A percentile compares a stretch with the other conserved stretches of the same genome.
Evolutionary conservation across 2,797 vertebrate species (phyloP).

Genomic region (Protosalanx chinensis): DNA sequence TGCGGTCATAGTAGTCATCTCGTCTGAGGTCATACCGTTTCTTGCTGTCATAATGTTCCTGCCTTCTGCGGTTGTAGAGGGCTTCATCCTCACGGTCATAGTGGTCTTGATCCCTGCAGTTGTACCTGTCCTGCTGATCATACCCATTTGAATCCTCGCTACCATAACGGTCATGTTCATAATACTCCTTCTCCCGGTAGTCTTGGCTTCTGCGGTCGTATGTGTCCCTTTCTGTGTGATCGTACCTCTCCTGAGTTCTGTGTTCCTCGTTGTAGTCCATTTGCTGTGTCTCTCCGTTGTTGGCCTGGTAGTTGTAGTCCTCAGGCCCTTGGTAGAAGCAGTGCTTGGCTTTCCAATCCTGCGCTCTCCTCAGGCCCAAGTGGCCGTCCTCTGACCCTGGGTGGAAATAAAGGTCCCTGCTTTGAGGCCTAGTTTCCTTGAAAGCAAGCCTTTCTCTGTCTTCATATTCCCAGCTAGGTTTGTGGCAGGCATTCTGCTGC

Average conservation of each 20-base stretch:
- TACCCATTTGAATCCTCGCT: neutral
- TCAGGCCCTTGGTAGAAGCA: constrained; percentile 75
- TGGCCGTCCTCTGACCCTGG: constrained; percentile 71
- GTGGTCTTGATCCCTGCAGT: neutral
- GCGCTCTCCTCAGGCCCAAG: constrained; percentile 65
- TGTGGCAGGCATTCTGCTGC: constrained; percentile 43
- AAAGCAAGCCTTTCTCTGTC: constrained; percentile 51
- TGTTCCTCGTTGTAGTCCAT: constrained; percentile 35
- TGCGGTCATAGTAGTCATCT: constrained; percentile 17
- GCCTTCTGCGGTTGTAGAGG: constrained; percentile 32
- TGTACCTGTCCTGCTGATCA: neutral
- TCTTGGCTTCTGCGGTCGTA: constrained; percentile 22
- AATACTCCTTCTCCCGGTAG: constrained; percentile 35
- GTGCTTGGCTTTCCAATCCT: constrained; percentile 64
- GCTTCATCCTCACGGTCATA: constrained; percentile 13
- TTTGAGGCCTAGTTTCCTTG: constrained; percentile 45
- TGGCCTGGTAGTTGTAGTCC: constrained; percentile 52
- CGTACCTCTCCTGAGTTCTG: constrained; percentile 52
- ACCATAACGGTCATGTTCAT: constrained; percentile 7
- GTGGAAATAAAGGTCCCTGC: constrained; percentile 66
- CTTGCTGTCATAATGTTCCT: neutral
- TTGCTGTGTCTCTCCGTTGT: constrained; percentile 47
- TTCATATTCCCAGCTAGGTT: constrained; percentile 60
- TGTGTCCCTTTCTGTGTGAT: constrained; percentile 31
- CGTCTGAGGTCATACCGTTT: constrained; percentile 24